These are phyloP conservation scores for Leptoclinus maculatus DNA, from an alignment of 2,797 vertebrate genomes.

Conservation along the genomic window DNA sequence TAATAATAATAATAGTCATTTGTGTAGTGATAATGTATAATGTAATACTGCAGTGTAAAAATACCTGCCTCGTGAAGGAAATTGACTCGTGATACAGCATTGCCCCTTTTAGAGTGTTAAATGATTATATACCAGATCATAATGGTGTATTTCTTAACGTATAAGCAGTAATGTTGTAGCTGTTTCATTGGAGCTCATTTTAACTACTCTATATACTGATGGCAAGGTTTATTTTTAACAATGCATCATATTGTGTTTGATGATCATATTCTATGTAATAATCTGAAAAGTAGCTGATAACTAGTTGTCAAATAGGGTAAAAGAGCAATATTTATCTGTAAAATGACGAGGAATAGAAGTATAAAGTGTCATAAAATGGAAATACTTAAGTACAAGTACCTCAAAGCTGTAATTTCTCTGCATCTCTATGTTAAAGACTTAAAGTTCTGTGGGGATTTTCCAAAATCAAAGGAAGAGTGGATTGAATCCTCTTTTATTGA, in stretches of 20 bases:
- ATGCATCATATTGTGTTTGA: not conserved
- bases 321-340: not conserved
- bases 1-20: no score
- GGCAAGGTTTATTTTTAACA: not conserved
- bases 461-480: not conserved
- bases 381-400: not conserved
- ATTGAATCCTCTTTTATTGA: not conserved
- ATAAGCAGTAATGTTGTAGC: not conserved
- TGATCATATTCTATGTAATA: not conserved
- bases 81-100: not conserved
- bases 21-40: not conserved
- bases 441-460: not conserved
- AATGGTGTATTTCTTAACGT: not conserved
- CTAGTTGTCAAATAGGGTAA: not conserved
- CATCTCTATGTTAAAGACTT: not conserved
- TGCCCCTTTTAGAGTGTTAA: not conserved
- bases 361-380: not conserved
- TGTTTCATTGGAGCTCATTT: not conserved
- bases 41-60: not conserved
- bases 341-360: not conserved
- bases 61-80: not conserved
- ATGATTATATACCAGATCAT: not conserved
- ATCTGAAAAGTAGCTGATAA: not conserved
- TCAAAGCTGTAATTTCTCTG: not conserved
- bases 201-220: not conserved